phyloP scores from a whole-genome alignment of 1,140 invertebrate genomes.

The Diorhabda sublineata region DNA sequence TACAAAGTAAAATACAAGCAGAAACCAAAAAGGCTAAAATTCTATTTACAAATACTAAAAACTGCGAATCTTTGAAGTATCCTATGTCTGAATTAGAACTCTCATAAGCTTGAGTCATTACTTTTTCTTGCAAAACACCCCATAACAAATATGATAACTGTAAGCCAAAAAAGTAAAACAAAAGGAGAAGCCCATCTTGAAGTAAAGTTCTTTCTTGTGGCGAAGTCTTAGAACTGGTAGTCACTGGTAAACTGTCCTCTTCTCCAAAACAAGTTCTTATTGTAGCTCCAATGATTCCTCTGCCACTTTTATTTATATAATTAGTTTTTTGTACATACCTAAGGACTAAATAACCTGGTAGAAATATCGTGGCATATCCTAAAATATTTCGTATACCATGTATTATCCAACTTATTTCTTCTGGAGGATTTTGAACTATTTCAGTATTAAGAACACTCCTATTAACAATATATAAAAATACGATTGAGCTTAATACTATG shows the following conservation, averaged over 20 bases:
- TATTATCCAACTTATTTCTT: slow-evolving; percentile 70
- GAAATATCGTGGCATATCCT: slow-evolving; percentile 83
- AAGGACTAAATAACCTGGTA: slow-evolving; percentile 81
- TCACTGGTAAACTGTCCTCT: slow-evolving; percentile 44
- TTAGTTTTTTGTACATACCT: slow-evolving; percentile 76
- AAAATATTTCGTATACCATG: slow-evolving; percentile 74
- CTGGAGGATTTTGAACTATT: slow-evolving; percentile 26
- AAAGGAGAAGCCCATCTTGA: slow-evolving; percentile 57
- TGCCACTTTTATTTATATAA: slow-evolving; percentile 76
- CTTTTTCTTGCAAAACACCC: slow-evolving; percentile 92
- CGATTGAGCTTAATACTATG: slow-evolving; percentile 32
- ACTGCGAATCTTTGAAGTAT: slow-evolving; percentile 90
- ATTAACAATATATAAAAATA: slow-evolving; percentile 34
- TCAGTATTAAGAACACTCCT: slow-evolving; percentile 30
- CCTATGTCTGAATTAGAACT: slow-evolving; percentile 56
- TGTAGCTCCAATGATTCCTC: slow-evolving; percentile 54
- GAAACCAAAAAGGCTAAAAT: slow-evolving; percentile 79
- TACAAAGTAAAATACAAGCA: slow-evolving; percentile 52
- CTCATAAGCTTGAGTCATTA: slow-evolving; percentile 79
- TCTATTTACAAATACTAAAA: slow-evolving; percentile 92
- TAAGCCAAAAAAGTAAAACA: slow-evolving; percentile 82
- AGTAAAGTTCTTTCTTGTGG: slow-evolving; percentile 47
- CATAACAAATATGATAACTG: slow-evolving; percentile 90
- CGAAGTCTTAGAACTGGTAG: slow-evolving; percentile 33
- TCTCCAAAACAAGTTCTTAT: slow-evolving; percentile 63